Evolutionary conservation across 2,113 vertebrate genomes (phyloP).

Genomic region (Setophaga petechia): DNA sequence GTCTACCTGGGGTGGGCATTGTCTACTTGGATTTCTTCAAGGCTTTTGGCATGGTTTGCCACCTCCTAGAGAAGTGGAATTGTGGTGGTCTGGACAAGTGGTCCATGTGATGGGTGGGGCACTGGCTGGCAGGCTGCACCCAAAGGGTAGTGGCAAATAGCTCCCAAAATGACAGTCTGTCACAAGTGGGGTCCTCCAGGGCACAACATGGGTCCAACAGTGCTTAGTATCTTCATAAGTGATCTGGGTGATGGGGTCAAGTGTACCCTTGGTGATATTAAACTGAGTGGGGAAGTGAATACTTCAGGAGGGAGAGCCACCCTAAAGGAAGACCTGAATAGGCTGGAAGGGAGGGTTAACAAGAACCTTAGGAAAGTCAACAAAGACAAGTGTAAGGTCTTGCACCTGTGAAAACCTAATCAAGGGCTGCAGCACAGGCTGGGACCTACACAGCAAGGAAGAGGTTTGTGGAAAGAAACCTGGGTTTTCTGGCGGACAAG

Average conservation of each 20-base stretch:
- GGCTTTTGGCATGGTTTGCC: neutral
- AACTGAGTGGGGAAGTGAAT: neutral
- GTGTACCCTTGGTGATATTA: neutral
- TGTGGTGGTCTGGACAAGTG: neutral
- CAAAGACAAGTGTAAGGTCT: neutral
- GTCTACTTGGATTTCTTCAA: neutral
- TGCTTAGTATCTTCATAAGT: neutral
- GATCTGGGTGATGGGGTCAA: too few species aligned
- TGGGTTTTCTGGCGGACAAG: neutral
- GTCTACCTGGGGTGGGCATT: neutral
- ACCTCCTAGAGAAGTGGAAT: neutral
- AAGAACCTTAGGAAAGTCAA: neutral
- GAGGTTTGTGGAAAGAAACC: neutral
- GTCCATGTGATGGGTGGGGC: neutral
- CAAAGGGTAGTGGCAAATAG: neutral
- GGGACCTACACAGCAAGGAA: neutral
- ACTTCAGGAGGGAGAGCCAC: neutral
- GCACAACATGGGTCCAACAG: neutral
- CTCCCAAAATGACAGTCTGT: neutral
- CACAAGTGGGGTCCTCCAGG: neutral
- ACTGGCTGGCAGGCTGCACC: neutral
- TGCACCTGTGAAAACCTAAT: neutral
- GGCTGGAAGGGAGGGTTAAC: neutral
- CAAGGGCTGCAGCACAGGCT: neutral
- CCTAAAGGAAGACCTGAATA: neutral